phyloP scores from a whole-genome alignment of 2,888 invertebrate genomes.

The Mellilla xanthometata region DNA sequence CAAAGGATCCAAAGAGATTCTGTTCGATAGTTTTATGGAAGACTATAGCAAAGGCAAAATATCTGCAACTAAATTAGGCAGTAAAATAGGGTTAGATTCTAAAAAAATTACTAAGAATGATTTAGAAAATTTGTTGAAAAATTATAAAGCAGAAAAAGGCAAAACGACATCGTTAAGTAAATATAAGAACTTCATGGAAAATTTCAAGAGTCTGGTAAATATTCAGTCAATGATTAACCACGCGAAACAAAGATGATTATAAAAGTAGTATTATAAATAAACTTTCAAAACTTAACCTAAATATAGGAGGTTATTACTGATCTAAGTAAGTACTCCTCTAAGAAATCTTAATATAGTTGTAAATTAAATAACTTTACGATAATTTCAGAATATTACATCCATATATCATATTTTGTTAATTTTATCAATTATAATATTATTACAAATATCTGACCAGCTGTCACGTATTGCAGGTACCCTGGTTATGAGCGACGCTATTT shows the following conservation, averaged over 20 bases:
- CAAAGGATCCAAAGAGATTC: conserved; percentile 13
- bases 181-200: not conserved
- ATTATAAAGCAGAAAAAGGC: not conserved
- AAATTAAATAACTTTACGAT: too few relatives aligned
- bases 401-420: too few relatives aligned
- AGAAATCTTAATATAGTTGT: too few relatives aligned
- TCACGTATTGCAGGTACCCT: too few relatives aligned
- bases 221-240: not conserved
- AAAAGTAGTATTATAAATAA: too few relatives aligned
- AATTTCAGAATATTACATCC: too few relatives aligned
- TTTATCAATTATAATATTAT: too few relatives aligned
- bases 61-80: not conserved
- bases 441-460: too few relatives aligned
- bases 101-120: conserved; percentile 1
- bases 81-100: not conserved
- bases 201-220: conserved; percentile 3
- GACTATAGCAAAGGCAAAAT: not conserved
- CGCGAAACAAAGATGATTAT: not conserved
- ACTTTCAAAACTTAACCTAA: too few relatives aligned
- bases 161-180: not conserved
- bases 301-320: too few relatives aligned
- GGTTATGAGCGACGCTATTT: too few relatives aligned
- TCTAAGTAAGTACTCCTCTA: too few relatives aligned
- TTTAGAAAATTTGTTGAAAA: not conserved
- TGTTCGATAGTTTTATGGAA: conserved; percentile 19